Percentiles rank a stretch among this genome's conserved stretches.
Evolutionary conservation across 2,113 vertebrate species (phyloP).

Genomic region (Oenanthe oenanthe): DNA sequence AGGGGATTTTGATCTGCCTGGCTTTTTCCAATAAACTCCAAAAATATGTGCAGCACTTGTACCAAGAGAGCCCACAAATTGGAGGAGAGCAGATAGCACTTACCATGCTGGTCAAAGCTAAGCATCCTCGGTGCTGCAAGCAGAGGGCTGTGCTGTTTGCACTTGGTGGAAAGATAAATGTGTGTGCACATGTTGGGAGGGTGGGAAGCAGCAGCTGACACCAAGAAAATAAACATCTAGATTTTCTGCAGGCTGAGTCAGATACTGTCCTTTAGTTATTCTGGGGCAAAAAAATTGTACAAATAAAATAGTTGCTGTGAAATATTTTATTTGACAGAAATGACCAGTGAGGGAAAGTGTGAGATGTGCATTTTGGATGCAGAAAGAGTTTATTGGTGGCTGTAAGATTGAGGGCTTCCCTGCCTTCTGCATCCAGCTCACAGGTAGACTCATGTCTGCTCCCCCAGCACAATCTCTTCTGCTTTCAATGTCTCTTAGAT

Average conservation of each 20-base stretch:
- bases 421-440: background rate
- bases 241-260: background rate
- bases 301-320: background rate
- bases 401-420: background rate
- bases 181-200: background rate
- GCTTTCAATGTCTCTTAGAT: background rate
- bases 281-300: background rate
- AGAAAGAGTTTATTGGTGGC: background rate
- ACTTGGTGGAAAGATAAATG: background rate
- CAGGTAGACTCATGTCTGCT: background rate
- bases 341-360: background rate
- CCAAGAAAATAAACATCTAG: background rate
- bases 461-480: background rate
- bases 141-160: background rate
- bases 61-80: background rate
- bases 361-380: background rate
- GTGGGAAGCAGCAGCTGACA: background rate
- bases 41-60: background rate
- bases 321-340: background rate
- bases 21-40: background rate
- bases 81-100: background rate
- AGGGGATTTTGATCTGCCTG: background rate
- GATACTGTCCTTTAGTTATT: background rate
- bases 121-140: background rate
- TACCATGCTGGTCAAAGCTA: background rate